Conservation (phyloP, 2,797 vertebrate species). For the Oreortyx pictus region DNA sequence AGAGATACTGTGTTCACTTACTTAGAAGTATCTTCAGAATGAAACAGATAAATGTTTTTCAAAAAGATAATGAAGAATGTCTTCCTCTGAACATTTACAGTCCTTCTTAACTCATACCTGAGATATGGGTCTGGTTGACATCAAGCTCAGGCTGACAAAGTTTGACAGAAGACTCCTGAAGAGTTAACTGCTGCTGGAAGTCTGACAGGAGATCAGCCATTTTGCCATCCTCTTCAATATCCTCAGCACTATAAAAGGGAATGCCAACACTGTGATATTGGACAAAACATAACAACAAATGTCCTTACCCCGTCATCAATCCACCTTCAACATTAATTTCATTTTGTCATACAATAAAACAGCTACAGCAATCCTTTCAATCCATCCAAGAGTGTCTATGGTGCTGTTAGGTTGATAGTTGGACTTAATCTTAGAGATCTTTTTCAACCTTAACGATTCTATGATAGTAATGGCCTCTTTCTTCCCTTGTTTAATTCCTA, state of each 20-base stretch:
- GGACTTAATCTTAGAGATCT: not conserved
- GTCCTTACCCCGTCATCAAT: not conserved
- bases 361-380: not conserved
- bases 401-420: not conserved
- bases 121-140: constrained; percentile 90
- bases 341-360: not conserved
- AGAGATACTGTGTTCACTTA: not conserved
- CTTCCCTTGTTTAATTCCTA: not conserved
- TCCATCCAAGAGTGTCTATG: not conserved
- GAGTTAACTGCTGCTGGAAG: constrained; percentile 92
- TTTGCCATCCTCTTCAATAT: constrained; percentile 85
- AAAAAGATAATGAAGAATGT: not conserved
- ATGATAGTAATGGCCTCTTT: not conserved
- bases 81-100: not conserved
- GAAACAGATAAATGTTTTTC: not conserved
- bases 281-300: constrained; percentile 11
- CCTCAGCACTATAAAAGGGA: constrained; percentile 82
- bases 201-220: constrained; percentile 91
- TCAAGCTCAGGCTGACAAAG: constrained; percentile 91
- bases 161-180: constrained; percentile 89
- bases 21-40: not conserved
- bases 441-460: not conserved
- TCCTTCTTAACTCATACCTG: constrained; percentile 79
- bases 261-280: not conserved
- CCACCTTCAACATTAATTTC: not conserved